Percentiles rank a stretch among this genome's conserved stretches.
Conservation (phyloP, 2,113 vertebrate genomes). For the Corythornis madagascariensis region DNA sequence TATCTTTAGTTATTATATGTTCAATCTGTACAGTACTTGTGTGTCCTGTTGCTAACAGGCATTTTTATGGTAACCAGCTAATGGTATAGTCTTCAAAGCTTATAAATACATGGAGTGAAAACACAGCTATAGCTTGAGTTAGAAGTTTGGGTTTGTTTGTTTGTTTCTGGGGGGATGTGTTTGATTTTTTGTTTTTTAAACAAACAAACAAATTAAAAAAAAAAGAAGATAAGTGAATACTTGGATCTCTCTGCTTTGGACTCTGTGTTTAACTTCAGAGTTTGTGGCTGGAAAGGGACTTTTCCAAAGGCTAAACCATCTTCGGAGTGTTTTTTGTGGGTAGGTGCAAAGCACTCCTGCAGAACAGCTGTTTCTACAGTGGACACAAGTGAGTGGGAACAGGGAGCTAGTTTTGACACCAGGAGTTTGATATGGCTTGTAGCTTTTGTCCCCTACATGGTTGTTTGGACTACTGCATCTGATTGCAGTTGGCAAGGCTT, state of each 20-base stretch:
- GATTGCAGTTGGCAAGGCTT: not conserved
- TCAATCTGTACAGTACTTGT: not conserved
- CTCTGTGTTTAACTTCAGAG: not conserved
- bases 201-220: not conserved
- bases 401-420: not conserved
- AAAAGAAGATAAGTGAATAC: not conserved
- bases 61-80: not conserved
- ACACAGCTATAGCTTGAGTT: not conserved
- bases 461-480: not conserved
- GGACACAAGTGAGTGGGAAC: not conserved
- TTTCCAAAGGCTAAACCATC: rapidly evolving
- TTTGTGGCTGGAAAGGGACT: not conserved
- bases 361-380: not conserved
- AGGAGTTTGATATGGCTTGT: not conserved
- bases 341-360: not conserved
- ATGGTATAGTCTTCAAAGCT: not conserved
- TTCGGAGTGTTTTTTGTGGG: rapidly evolving
- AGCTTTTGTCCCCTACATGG: not conserved
- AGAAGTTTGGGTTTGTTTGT: not conserved
- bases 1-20: not conserved
- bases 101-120: not conserved
- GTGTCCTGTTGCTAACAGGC: not conserved
- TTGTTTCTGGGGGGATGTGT: not conserved
- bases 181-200: too few relatives aligned
- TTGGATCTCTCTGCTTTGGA: not conserved